Percentiles rank a stretch among this genome's conserved stretches.
phyloP scores from a whole-genome alignment of 2,113 vertebrate genomes.

The Crotalus helleri region DNA sequence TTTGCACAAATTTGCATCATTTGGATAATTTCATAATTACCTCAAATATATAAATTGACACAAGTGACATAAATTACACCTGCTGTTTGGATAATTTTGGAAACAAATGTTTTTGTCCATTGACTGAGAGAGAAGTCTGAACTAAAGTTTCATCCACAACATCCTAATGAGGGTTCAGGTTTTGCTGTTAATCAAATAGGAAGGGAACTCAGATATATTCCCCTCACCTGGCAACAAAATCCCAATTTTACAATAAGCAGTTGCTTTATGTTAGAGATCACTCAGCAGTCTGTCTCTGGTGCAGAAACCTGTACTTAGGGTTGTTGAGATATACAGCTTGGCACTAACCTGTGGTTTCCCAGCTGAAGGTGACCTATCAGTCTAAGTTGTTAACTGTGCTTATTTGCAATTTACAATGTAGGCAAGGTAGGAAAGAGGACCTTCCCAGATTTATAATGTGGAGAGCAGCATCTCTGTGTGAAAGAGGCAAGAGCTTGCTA shows the following conservation, averaged over 20 bases:
- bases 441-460: background rate
- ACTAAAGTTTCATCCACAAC: background rate
- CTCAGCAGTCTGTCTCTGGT: background rate
- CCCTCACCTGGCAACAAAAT: background rate
- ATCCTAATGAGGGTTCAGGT: background rate
- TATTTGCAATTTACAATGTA: slow-evolving; percentile 29
- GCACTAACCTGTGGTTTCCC: background rate
- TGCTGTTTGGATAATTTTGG: background rate
- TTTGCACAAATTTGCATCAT: background rate
- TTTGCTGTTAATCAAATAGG: background rate
- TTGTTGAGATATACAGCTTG: background rate
- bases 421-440: background rate
- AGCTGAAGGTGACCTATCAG: background rate
- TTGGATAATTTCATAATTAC: background rate
- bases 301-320: background rate
- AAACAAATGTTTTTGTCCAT: background rate
- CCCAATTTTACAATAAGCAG: slow-evolving; percentile 25
- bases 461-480: background rate
- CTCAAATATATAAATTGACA: background rate
- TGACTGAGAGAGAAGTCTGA: background rate
- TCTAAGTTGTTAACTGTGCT: background rate
- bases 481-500: background rate
- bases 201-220: background rate
- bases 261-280: slow-evolving; percentile 29
- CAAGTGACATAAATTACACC: background rate